Percentiles rank a stretch among this genome's conserved stretches.
Evolutionary conservation across 2,797 vertebrate genomes (phyloP).

Genomic region (Acestrorhynchus altus): DNA sequence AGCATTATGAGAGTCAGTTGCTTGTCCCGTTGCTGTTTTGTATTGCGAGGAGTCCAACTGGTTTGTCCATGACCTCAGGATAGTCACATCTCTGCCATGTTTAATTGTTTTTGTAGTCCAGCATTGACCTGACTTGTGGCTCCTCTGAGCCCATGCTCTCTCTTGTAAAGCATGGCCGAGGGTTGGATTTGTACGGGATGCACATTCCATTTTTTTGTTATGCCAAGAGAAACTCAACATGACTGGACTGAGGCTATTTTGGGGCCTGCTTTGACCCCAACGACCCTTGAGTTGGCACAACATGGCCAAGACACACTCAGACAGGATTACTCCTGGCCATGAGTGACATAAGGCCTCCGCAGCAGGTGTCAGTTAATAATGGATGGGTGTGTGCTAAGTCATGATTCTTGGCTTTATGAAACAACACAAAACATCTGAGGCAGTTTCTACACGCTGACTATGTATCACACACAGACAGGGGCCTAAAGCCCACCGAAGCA

Average conservation of each 20-base stretch:
- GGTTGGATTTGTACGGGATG: constrained; percentile 27
- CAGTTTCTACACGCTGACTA: not conserved
- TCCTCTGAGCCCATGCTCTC: constrained; percentile 35
- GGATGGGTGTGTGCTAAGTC: constrained; percentile 17
- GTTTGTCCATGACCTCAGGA: constrained; percentile 24
- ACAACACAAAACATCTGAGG: constrained; percentile 3
- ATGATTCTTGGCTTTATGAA: constrained; percentile 27
- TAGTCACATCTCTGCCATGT: constrained; percentile 30
- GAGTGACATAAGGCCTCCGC: constrained; percentile 29
- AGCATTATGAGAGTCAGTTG: not conserved
- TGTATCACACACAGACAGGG: not conserved
- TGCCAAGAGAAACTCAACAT: constrained; percentile 32
- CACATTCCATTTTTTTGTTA: constrained; percentile 8
- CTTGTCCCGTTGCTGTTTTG: not conserved
- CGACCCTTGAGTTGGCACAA: constrained; percentile 4
- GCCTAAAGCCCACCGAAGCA: constrained; percentile 40
- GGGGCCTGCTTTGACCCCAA: constrained; percentile 27
- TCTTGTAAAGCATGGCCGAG: constrained; percentile 30
- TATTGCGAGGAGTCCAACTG: constrained; percentile 26
- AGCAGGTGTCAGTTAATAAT: constrained; percentile 38
- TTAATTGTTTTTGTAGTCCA: constrained; percentile 34
- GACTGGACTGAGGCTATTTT: constrained; percentile 46
- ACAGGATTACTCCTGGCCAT: constrained; percentile 26
- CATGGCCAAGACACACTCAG: constrained; percentile 10
- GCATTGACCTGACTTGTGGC: constrained; percentile 36